Conservation (phyloP, 2,113 vertebrate genomes). For the Gorsachius goisagi region DNA sequence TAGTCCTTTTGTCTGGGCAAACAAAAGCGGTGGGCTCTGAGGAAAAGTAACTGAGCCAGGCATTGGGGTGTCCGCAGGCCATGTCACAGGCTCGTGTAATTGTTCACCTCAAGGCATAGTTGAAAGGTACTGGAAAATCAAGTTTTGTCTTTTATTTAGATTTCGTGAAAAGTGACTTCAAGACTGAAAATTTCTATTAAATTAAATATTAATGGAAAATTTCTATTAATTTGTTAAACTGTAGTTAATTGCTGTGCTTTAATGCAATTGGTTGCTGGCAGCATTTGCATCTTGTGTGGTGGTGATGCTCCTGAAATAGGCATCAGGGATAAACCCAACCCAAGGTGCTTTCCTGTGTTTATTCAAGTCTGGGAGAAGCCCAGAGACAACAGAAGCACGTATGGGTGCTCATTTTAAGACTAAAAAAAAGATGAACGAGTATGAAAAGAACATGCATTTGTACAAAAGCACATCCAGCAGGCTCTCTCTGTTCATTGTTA, state of each 20-base stretch:
- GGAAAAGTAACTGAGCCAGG: background rate
- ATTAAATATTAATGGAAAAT: background rate
- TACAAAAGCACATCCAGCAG: background rate
- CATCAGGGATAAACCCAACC: background rate
- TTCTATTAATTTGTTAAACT: background rate
- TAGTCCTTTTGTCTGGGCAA: background rate
- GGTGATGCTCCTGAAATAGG: background rate
- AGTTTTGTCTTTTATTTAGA: background rate
- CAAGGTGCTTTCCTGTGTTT: background rate
- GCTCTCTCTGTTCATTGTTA: background rate
- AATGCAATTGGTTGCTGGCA: background rate
- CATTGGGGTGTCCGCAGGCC: fast-evolving
- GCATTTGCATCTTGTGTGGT: background rate
- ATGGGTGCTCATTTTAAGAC: background rate
- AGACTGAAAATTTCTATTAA: background rate
- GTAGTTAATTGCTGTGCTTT: background rate
- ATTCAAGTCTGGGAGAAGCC: background rate
- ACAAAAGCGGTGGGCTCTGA: background rate
- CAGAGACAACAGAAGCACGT: background rate
- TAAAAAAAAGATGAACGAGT: background rate
- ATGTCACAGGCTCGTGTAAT: fast-evolving
- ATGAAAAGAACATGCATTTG: background rate
- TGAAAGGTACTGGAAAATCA: background rate
- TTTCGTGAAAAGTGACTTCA: background rate
- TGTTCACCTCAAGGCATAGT: background rate